Evolutionary conservation across 2,888 invertebrate species (phyloP), one percentile per base, ranked within the genome.

Genomic region (Adelphocoris suturalis): DNA sequence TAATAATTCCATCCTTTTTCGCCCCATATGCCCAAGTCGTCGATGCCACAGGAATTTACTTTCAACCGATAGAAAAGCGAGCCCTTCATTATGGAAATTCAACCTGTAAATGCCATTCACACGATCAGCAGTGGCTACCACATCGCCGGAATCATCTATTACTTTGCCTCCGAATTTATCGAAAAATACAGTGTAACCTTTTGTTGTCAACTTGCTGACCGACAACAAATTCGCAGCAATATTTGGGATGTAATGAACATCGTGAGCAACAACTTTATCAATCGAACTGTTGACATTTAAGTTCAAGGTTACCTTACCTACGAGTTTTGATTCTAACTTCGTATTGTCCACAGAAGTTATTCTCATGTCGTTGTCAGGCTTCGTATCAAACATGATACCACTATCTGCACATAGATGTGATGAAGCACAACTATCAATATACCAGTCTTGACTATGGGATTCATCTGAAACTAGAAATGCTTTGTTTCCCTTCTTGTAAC

Each of bases 161-260:
- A 86, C 47, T 16, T 61, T 55, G 16, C 61, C 86, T 55, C 86
- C 86, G 27, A 27, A 85, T 61, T 86, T 68, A 19, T 86, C 86
- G 23, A 86, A 75, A 28, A 28, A 47, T 14, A 68, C 68, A 28
- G 87, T 76, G 68, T 47, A 27, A 7, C 76, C 76, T n/a, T 76
- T 86, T 19, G 46, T 76, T 23, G 76, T 47, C n/a, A 86, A 48
- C 52, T 68, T 57, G 37, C 86, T 61, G 12, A 86, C 86, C 12
- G 87, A 86, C 48, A 76, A 48, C 46, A 86, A 12, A 27, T 86
- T 86, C 28, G 86, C 61, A 23, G 57, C 61, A 28, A 47, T 47
- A 46, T 61, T 61, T 61, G 86, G 86, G 13, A 86, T 47, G 23
- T 86, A 86, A 68, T 61, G 86, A 27, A 86, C 86, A 46, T 86